Percentiles rank a stretch among this genome's conserved stretches.
Evolutionary conservation across 2,888 invertebrate genomes (phyloP).

Genomic region (Nomada ruficornis): DNA sequence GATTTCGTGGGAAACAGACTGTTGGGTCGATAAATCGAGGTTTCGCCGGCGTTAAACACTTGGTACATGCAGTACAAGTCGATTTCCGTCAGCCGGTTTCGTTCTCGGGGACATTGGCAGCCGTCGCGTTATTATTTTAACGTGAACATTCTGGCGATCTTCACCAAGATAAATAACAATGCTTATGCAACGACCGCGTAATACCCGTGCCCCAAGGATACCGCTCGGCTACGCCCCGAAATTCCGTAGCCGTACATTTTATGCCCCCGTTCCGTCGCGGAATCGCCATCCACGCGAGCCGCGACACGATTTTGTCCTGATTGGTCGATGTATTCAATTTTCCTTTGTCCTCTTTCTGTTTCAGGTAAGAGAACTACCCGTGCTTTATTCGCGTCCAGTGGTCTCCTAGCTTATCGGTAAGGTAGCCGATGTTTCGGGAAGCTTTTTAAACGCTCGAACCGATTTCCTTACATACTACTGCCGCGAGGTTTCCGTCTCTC

Average conservation of each 20-base stretch:
- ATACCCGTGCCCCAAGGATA: slow-evolving; percentile 61
- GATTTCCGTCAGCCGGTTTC: slow-evolving; percentile 64
- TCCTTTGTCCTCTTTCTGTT: slow-evolving; percentile 44
- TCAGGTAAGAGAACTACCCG: slow-evolving; percentile 55
- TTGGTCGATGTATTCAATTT: not conserved
- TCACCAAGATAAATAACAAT: slow-evolving; percentile 80
- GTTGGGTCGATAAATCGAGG: slow-evolving; percentile 47
- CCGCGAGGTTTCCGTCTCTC: too few species aligned
- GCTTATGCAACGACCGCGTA: slow-evolving; percentile 73
- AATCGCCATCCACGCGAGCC: not conserved
- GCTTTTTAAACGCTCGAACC: too few species aligned
- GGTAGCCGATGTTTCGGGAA: not conserved
- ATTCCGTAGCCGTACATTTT: slow-evolving; percentile 8
- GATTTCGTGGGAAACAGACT: slow-evolving; percentile 2
- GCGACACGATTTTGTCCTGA: not conserved
- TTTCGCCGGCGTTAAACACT: slow-evolving; percentile 50
- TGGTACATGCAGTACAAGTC: slow-evolving; percentile 56
- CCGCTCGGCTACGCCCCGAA: slow-evolving; percentile 22
- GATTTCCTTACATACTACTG: too few species aligned
- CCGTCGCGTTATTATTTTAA: slow-evolving; percentile 79
- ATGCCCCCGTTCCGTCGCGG: slow-evolving; percentile 4
- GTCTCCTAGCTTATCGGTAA: not conserved
- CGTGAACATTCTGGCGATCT: slow-evolving; percentile 75
- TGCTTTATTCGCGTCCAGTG: not conserved
- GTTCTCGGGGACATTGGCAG: slow-evolving; percentile 75